Conservation (phyloP, 2,797 vertebrate genomes). For the Paratrypauchen microcephalus region DNA sequence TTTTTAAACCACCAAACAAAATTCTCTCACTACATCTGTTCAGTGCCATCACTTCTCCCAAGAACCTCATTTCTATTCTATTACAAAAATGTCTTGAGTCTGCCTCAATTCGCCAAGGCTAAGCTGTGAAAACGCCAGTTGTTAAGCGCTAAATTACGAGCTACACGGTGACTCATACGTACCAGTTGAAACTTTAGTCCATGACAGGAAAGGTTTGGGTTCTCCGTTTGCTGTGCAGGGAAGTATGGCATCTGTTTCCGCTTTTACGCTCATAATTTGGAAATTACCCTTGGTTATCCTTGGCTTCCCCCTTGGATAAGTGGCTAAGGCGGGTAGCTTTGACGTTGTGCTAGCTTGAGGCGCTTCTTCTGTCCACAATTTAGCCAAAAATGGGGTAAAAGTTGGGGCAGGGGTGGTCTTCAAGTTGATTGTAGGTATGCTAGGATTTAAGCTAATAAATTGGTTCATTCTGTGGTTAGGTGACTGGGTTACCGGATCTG, state of each 20-base stretch:
- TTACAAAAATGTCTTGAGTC: neutral
- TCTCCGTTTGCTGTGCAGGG: constrained; percentile 83
- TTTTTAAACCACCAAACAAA: too few relatives aligned
- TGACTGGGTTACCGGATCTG: constrained; percentile 21
- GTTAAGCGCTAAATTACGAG: constrained; percentile 2
- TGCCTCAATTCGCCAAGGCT: neutral
- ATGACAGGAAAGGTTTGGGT: constrained; percentile 84
- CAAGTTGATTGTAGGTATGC: neutral
- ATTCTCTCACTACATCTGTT: neutral
- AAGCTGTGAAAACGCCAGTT: neutral
- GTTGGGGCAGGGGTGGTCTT: constrained; percentile 11
- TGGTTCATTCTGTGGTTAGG: constrained; percentile 37
- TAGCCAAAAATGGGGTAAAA: constrained; percentile 18
- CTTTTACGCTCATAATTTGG: constrained; percentile 74
- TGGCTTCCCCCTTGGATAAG: constrained; percentile 70
- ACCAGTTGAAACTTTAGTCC: constrained; percentile 91
- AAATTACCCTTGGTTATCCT: constrained; percentile 70
- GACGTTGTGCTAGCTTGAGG: constrained; percentile 26
- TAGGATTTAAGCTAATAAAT: constrained; percentile 32
- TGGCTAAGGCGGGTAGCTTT: constrained; percentile 57
- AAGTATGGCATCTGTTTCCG: constrained; percentile 80
- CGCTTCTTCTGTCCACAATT: constrained; percentile 26
- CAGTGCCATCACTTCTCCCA: neutral
- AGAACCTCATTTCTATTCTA: neutral
- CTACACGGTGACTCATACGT: constrained; percentile 50